phyloP scores from a whole-genome alignment of 2,888 invertebrate genomes.

The Agrochola circellaris region DNA sequence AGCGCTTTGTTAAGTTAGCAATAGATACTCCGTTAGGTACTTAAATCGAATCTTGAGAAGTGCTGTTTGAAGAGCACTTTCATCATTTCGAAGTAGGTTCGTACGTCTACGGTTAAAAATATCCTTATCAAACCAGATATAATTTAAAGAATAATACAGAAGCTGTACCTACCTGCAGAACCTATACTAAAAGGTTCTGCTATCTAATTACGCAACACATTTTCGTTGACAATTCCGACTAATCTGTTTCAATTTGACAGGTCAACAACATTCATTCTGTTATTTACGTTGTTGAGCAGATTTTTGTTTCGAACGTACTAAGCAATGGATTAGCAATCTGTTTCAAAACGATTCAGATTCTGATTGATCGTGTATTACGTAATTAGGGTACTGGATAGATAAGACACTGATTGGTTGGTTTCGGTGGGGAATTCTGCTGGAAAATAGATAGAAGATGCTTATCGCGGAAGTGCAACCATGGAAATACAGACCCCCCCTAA shows the following conservation, averaged over 20 bases:
- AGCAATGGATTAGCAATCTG: no score
- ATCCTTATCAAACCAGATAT: no score
- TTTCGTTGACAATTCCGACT: no score
- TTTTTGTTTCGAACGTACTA: no score
- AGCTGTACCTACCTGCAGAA: background rate
- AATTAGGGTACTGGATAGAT: no score
- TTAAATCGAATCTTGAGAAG: background rate
- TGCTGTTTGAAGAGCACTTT: constrained; percentile 3
- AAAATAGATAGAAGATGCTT: background rate
- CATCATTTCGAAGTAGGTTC: background rate
- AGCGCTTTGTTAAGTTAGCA: constrained; percentile 13
- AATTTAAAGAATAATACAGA: background rate
- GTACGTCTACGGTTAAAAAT: background rate
- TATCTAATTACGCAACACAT: no score
- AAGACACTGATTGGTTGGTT: background rate
- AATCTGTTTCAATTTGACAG: no score
- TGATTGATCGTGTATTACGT: no score
- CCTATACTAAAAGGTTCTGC: background rate
- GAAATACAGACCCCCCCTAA: constrained; percentile 2
- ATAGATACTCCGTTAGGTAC: background rate
- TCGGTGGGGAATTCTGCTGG: background rate
- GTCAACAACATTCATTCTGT: no score
- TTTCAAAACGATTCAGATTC: no score
- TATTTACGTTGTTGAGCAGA: no score
- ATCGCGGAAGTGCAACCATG: constrained; percentile 11